Evolutionary conservation across 2,888 invertebrate species (phyloP), one percentile per base, ranked within the genome.

Genomic region (Ramazzottius varieornatus): DNA sequence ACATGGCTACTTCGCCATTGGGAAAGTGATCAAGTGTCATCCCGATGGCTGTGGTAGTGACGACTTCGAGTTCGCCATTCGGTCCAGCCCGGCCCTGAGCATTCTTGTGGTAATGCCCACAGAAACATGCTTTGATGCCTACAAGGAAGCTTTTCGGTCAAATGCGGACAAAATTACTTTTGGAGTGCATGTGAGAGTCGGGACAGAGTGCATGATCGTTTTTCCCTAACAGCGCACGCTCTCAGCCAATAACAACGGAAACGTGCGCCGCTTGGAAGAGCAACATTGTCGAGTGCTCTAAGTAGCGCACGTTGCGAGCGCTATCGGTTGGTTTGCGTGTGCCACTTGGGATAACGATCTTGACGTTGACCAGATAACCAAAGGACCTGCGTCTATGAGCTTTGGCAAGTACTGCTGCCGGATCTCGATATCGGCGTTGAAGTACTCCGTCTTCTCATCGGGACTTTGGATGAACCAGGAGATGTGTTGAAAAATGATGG

Each of bases 401-500:
- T 75, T 75, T n/a, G 75, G 72, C 46, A 79, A 68, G 71, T 77
- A 69, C 64, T 68, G 66, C n/a, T 70, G 67, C 20, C 79, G 71
- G 1, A 72, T 46, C 24, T 70, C 68, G 40, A 69, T 67, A 0
- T 71, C 71, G 40, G 79, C 71, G 67, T 75, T 77, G 69, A 76
- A 78, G 67, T 78, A 77, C 1, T 67, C 68, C 2, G 73, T 71
- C 16, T 69, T 69, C 68, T 76, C 77, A 33, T 76, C 72, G 1
- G 72, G 69, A 46, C 70, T 65, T 2, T 69, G 63, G 1, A 76
- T 33, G 70, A 79, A 79, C 73, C 74, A 77, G 2, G 79, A 78
- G 66, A 79, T 76, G 68, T 79, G 79, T 69, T 79, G 78, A 67
- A 79, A 77, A 1, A 78, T 69, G 33, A 79, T 71, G 63, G 72